Base-by-base conservation (phyloP, 2,113 vertebrate species). In the Sander vitreus region DNA sequence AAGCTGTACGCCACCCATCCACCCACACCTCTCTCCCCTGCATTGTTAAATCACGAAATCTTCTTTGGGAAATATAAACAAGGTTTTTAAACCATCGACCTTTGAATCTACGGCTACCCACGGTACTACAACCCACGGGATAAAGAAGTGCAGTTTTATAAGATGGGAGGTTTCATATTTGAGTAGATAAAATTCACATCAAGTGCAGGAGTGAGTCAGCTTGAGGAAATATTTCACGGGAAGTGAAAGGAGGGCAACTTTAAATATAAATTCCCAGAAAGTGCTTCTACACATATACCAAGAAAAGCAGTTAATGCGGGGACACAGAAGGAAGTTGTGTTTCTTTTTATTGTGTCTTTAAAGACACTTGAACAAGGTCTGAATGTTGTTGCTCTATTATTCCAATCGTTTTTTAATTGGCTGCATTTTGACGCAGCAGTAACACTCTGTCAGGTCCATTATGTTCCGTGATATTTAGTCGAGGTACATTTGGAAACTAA, bases 331-430 rank as follows among this genome's bases (percentile, higher is more conserved):
- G 3, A 4, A 23, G 30, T 48, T 43, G 39, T 10, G 39, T 10
- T 36, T 62, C 2, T 30, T 43, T 47, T 66, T 21, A 39, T 4
- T 6, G 25, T 59, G 21, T 39, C 55, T 60, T 27, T 70, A 30
- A 62, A 54, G 57, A 45, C 18, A n/a, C 18, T 30, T 64, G 55
- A 55, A 71, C 48, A 45, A 33, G 59, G 12, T 39, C 51, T 73
- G 55, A n/a, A 3, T 73, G 36, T 19, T 53, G 30, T 45, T 6
- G 13, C 63, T 43, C 43, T 21, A 2, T 21, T 60, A 16, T 63
- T 50, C 6, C n/a, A n/a, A 63, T 77, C 51, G 14, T 30, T 53
- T 83, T 73, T 77, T 76, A 82, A 83, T 73, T 72, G 60, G 23
- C 30, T 59, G 51, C 48, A 21, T 69, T 54, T n/a, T 25, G 57